Conservation (phyloP, 23 tunicate genomes). For the Oikopleura dioica region DNA sequence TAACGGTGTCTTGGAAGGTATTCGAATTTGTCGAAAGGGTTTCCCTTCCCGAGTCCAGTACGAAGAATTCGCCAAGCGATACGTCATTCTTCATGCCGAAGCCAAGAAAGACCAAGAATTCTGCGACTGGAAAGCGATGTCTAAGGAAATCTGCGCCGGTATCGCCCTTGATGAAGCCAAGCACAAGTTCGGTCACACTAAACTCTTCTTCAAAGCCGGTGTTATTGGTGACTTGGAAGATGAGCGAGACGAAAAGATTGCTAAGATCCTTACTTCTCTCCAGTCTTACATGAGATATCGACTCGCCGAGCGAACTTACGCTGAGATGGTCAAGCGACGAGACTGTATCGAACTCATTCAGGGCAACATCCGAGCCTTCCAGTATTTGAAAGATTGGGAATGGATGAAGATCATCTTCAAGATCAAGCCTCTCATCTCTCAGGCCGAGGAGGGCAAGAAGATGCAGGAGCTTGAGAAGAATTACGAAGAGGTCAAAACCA, state of each 20-base stretch:
- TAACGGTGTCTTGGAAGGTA: conserved; percentile 15
- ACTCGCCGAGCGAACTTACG: not conserved
- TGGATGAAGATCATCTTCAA: conserved; percentile 98
- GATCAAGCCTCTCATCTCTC: conserved; percentile 65
- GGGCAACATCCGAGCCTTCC: conserved; percentile 65
- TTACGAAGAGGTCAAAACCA: conserved; percentile 35
- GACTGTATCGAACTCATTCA: conserved; percentile 19
- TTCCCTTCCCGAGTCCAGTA: conserved; percentile 6
- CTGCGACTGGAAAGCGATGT: not conserved
- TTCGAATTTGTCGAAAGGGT: conserved; percentile 14
- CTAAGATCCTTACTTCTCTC: not conserved
- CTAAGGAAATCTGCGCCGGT: not conserved
- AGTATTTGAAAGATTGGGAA: conserved; percentile 71
- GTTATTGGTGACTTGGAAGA: conserved; percentile 31
- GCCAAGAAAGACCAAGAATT: not conserved
- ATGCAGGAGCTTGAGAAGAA: conserved; percentile 61
- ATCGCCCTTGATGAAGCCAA: not conserved
- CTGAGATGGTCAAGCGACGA: not conserved
- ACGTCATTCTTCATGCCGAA: not conserved
- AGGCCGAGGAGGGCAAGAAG: conserved; percentile 76
- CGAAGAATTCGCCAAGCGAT: not conserved
- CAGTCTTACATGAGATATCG: not conserved
- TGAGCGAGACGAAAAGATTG: not conserved
- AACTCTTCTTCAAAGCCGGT: conserved; percentile 97
- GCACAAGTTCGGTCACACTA: conserved; percentile 3